These are phyloP conservation scores for Hippoglossus hippoglossus DNA, from an alignment of 2,797 vertebrate genomes.

Conservation along the genomic window DNA sequence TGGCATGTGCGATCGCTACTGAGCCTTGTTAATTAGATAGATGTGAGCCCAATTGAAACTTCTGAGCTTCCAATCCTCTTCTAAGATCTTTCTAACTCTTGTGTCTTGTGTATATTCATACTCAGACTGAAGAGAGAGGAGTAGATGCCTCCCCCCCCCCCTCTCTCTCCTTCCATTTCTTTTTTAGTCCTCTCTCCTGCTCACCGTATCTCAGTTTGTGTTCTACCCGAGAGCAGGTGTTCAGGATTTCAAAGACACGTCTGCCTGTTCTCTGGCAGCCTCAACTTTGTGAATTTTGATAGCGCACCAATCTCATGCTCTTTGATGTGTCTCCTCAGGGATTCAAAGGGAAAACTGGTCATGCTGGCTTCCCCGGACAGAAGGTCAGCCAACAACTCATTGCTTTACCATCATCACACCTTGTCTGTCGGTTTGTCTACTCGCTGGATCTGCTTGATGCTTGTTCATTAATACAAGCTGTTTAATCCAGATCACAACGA, in stretches of 20 bases:
- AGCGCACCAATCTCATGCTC: conserved; percentile 55
- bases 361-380: conserved; percentile 91
- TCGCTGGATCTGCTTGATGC: background rate
- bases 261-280: conserved; percentile 62
- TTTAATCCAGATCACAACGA: conserved; percentile 32
- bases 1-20: conserved; percentile 10
- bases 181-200: conserved; percentile 20
- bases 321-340: conserved; percentile 86
- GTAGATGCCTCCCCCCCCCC: conserved; percentile 10
- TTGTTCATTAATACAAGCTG: conserved; percentile 17
- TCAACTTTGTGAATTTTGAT: conserved; percentile 68
- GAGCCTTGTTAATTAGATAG: conserved; percentile 23
- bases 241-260: conserved; percentile 71
- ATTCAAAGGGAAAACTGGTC: conserved; percentile 96
- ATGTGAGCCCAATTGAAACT: conserved; percentile 37
- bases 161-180: background rate
- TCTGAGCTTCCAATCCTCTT: conserved; percentile 5
- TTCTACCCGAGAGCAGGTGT: conserved; percentile 68
- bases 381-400: conserved; percentile 85
- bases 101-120: conserved; percentile 21
- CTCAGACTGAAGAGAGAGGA: conserved; percentile 12
- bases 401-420: conserved; percentile 35
- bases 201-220: conserved; percentile 58
- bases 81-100: conserved; percentile 29
- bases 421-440: conserved; percentile 16